A percentile compares a stretch with the other conserved stretches of the same genome.
phyloP scores from a whole-genome alignment of 2,888 invertebrate species.

The Notodonta dromedarius region DNA sequence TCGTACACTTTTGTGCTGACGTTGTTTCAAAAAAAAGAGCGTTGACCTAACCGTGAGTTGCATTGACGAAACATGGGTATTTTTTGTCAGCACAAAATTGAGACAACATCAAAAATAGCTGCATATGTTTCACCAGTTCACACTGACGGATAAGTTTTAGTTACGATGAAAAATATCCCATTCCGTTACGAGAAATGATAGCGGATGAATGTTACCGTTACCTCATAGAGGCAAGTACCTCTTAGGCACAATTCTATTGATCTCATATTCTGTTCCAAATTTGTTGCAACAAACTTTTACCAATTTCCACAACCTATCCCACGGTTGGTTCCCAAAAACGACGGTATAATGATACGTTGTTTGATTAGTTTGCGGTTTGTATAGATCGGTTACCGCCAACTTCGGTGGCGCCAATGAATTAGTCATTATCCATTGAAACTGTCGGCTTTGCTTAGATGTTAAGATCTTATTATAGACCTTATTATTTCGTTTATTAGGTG shows the following conservation, averaged over 20 bases:
- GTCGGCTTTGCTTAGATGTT: conserved; percentile 43
- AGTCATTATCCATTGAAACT: conserved; percentile 58
- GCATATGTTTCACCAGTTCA: too few species aligned
- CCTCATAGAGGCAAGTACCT: neutral
- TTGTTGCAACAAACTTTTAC: conserved; percentile 48
- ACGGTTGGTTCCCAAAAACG: conserved; percentile 65
- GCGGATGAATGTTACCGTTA: too few species aligned
- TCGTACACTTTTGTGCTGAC: too few species aligned
- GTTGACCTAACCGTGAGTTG: too few species aligned
- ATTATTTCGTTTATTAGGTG: conserved; percentile 36
- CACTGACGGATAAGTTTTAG: too few species aligned
- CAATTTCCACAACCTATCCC: conserved; percentile 55
- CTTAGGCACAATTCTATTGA: neutral
- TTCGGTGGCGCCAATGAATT: conserved; percentile 74
- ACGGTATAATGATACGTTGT: conserved; percentile 75
- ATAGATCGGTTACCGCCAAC: conserved; percentile 50
- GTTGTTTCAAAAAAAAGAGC: too few species aligned
- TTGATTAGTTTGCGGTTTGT: conserved; percentile 79
- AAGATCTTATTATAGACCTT: conserved; percentile 30
- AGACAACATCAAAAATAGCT: too few species aligned
- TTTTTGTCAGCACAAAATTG: too few species aligned
- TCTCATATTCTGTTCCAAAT: neutral
- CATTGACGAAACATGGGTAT: too few species aligned
- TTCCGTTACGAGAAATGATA: neutral
- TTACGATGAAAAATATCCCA: neutral